phyloP scores from a whole-genome alignment of 2,113 vertebrate genomes.

The Siniperca chuatsi region DNA sequence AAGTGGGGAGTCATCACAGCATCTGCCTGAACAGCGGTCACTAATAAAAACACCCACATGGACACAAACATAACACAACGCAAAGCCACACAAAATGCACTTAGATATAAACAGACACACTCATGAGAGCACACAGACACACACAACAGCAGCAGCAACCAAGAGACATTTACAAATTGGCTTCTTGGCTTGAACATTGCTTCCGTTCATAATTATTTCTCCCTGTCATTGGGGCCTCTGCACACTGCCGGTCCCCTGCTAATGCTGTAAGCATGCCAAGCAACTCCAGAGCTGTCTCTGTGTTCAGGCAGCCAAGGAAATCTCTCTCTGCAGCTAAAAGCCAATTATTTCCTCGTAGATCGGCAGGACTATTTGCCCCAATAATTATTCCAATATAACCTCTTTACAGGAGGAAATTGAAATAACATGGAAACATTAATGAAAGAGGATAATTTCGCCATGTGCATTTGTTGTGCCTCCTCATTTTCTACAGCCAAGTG shows the following conservation, averaged over 20 bases:
- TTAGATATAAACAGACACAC: conserved; percentile 24
- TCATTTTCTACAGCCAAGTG: conserved; percentile 22
- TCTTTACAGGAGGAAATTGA: conserved; percentile 67
- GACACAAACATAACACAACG: not conserved
- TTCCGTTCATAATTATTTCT: conserved; percentile 84
- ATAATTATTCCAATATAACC: conserved; percentile 73
- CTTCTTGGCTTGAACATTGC: conserved; percentile 81
- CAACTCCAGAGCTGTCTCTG: conserved; percentile 69
- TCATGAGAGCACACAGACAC: conserved; percentile 18
- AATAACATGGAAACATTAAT: conserved; percentile 57
- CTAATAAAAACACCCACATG: conserved; percentile 37
- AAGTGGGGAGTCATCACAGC: conserved; percentile 23
- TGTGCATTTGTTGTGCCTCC: conserved; percentile 39
- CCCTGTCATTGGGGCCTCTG: conserved; percentile 79
- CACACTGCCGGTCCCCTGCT: conserved; percentile 77
- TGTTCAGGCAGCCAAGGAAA: conserved; percentile 76
- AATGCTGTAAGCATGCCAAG: conserved; percentile 80
- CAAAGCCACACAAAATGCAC: conserved; percentile 11
- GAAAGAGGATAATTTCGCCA: conserved; percentile 51
- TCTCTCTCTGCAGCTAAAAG: conserved; percentile 76
- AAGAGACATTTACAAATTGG: conserved; percentile 82
- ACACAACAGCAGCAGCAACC: conserved; percentile 60
- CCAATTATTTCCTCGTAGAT: conserved; percentile 78
- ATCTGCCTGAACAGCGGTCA: conserved; percentile 38
- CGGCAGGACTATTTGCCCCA: conserved; percentile 74